Evolutionary conservation across 2,113 vertebrate genomes (phyloP).

Genomic region (Mustelus asterias): DNA sequence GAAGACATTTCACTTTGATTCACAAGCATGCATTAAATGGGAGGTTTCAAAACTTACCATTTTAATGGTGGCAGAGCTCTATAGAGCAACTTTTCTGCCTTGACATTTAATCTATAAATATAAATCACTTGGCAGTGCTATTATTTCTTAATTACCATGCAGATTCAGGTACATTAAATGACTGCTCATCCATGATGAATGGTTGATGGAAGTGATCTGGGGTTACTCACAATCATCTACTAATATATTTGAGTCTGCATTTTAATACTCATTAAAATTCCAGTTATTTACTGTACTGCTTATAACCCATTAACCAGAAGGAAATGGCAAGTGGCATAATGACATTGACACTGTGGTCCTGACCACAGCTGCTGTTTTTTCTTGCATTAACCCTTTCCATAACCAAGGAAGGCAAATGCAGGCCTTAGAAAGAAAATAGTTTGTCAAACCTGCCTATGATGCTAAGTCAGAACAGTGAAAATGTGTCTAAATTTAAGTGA

Average conservation of each 20-base stretch:
- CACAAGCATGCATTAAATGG: slow-evolving; percentile 9
- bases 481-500: neutral
- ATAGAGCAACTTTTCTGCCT: slow-evolving; percentile 13
- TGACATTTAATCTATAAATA: slow-evolving; percentile 38
- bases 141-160: slow-evolving; percentile 36
- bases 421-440: neutral
- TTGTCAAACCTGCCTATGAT: neutral
- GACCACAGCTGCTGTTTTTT: slow-evolving; percentile 18
- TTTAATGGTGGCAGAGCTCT: neutral
- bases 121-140: slow-evolving; percentile 34
- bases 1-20: neutral
- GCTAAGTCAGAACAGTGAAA: neutral
- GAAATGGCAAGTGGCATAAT: slow-evolving; percentile 1
- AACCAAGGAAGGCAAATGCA: neutral
- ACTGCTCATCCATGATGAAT: slow-evolving; percentile 36
- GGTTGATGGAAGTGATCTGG: slow-evolving; percentile 36
- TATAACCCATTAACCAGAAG: slow-evolving; percentile 23
- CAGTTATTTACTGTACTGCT: slow-evolving; percentile 33
- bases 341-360: slow-evolving; percentile 9
- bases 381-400: neutral
- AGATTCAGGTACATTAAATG: slow-evolving; percentile 38
- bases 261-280: slow-evolving; percentile 38
- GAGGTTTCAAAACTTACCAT: slow-evolving; percentile 25
- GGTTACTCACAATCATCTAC: slow-evolving; percentile 36
- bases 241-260: slow-evolving; percentile 34